A percentile compares a stretch with the other conserved stretches of the same genome.
Conservation (phyloP, 2,888 invertebrate species). For the Nemotelus pantherinus region DNA sequence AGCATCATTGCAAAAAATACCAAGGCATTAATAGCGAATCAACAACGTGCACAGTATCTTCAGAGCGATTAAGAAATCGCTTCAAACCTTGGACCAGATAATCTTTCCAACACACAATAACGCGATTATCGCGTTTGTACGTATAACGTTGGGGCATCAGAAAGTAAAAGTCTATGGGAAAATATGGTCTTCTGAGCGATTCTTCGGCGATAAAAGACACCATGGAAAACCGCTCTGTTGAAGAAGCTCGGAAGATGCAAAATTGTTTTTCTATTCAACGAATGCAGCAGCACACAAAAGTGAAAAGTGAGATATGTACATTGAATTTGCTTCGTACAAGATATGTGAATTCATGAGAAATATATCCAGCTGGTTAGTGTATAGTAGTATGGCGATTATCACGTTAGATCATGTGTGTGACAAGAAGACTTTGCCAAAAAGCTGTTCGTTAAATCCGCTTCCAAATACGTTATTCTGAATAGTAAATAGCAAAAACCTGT, state of each 20-base stretch:
- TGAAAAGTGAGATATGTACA: constrained; percentile 22
- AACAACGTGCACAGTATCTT: background rate
- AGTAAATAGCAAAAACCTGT: background rate
- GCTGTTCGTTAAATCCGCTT: constrained; percentile 30
- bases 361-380: no score
- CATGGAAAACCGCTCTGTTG: no score
- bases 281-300: constrained; percentile 1
- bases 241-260: background rate
- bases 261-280: background rate
- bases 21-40: background rate
- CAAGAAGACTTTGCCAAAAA: constrained; percentile 10
- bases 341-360: no score
- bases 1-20: background rate
- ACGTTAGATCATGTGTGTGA: constrained; percentile 4
- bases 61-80: background rate
- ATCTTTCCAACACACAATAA: constrained; percentile 25
- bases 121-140: background rate
- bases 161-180: constrained; percentile 30
- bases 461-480: background rate
- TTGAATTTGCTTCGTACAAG: background rate
- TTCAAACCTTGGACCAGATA: constrained; percentile 32
- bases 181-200: background rate
- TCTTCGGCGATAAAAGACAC: no score
- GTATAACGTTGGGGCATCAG: background rate
- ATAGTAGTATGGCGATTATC: background rate